Percentiles rank a stretch among this genome's conserved stretches.
phyloP scores from a whole-genome alignment of 2,888 invertebrate genomes.

The Conus canariensis region DNA sequence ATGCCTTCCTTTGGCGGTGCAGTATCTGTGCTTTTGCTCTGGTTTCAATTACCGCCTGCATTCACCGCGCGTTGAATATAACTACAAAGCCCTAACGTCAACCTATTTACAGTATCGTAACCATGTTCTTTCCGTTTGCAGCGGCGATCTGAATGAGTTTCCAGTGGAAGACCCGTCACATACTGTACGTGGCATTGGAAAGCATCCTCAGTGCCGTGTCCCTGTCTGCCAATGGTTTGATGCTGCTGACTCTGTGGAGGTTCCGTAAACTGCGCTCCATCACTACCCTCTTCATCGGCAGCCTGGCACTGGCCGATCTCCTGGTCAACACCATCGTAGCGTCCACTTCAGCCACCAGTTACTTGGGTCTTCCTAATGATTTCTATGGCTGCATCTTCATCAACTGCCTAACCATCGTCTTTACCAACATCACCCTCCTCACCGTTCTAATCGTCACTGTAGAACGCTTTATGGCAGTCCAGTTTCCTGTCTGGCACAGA shows the following conservation, averaged over 20 bases:
- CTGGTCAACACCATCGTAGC: constrained; percentile 70
- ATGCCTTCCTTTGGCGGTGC: too few relatives aligned
- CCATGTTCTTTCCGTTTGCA: too few relatives aligned
- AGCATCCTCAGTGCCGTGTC: constrained; percentile 42
- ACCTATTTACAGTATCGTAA: too few relatives aligned
- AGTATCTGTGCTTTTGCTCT: too few relatives aligned
- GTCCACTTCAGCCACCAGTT: constrained; percentile 65
- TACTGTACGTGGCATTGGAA: too few relatives aligned
- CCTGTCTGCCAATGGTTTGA: constrained; percentile 64
- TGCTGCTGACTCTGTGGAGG: constrained; percentile 64
- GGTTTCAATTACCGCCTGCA: too few relatives aligned
- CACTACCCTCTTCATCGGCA: constrained; percentile 73
- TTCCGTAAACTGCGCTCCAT: constrained; percentile 62
- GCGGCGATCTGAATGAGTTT: too few relatives aligned
- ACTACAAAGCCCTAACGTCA: too few relatives aligned
- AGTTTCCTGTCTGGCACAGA: constrained; percentile 71
- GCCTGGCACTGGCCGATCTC: constrained; percentile 70
- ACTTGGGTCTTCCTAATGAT: constrained; percentile 63
- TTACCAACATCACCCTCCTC: constrained; percentile 76
- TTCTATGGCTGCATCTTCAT: constrained; percentile 73
- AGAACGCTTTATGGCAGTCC: constrained; percentile 75
- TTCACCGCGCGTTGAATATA: too few relatives aligned
- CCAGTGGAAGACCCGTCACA: too few relatives aligned
- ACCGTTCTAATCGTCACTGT: constrained; percentile 73
- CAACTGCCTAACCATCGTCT: constrained; percentile 72